Evolutionary conservation across 2,888 invertebrate genomes (phyloP).

Genomic region (Lithophane semibrunnea): DNA sequence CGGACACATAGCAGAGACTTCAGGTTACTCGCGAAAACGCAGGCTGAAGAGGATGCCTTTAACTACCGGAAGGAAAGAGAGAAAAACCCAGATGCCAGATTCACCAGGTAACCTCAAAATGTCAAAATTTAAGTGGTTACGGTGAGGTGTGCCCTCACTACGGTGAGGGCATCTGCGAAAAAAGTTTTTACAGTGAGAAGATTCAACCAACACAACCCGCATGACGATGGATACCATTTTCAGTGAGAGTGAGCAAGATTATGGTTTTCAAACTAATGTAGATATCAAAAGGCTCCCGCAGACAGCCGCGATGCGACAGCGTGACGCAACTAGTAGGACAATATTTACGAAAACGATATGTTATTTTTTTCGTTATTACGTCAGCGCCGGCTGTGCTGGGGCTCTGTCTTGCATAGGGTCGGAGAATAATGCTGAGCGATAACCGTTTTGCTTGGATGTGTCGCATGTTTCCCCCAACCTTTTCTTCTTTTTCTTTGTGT

Average conservation of each 20-base stretch:
- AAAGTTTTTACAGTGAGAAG: not conserved
- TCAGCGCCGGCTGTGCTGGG: too few species aligned
- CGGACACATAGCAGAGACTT: not conserved
- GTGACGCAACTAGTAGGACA: too few species aligned
- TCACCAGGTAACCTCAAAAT: constrained; percentile 1
- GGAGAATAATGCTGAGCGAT: too few species aligned
- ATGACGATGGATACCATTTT: not conserved
- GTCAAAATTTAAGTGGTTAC: not conserved
- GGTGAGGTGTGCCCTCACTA: not conserved
- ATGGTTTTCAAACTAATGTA: not conserved
- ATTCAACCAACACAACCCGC: not conserved
- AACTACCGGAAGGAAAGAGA: not conserved
- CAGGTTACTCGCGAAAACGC: not conserved
- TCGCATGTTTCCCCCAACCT: too few species aligned
- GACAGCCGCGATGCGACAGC: too few species aligned
- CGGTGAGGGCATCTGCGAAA: too few species aligned
- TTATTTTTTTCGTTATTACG: too few species aligned
- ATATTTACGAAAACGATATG: too few species aligned
- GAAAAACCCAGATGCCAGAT: not conserved
- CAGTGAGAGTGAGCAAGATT: not conserved
- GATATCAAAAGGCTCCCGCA: too few species aligned
- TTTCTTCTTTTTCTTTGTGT: too few species aligned
- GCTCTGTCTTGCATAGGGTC: too few species aligned
- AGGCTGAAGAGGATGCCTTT: not conserved
- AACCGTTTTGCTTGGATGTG: too few species aligned